Conservation (phyloP, 2,113 vertebrate species). For the Choloepus hoffmanni region DNA sequence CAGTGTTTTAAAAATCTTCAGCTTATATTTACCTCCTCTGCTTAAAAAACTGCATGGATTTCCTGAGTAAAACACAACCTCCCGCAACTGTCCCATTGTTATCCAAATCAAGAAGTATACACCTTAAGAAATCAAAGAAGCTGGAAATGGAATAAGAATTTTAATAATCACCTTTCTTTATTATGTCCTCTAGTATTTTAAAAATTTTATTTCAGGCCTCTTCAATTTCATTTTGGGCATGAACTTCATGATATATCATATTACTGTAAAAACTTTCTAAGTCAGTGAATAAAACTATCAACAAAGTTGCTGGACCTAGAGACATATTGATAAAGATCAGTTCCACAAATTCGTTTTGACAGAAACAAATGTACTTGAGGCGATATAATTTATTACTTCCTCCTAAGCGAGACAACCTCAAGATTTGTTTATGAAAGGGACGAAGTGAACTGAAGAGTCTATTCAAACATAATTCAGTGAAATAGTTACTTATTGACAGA, state of each 20-base stretch:
- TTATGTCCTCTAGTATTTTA: not conserved
- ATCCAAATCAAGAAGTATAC: not conserved
- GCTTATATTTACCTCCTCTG: not conserved
- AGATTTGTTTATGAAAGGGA: constrained; percentile 39
- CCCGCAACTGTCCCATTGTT: not conserved
- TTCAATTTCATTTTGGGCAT: constrained; percentile 18
- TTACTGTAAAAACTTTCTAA: constrained; percentile 70
- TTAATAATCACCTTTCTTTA: not conserved
- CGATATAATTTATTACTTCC: constrained; percentile 80
- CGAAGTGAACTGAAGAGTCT: constrained; percentile 41
- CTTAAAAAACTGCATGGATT: not conserved
- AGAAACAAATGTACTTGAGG: constrained; percentile 68
- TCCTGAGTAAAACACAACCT: not conserved
- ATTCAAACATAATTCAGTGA: not conserved
- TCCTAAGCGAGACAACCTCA: constrained; percentile 23
- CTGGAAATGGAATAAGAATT: not conserved
- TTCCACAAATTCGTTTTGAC: constrained; percentile 67
- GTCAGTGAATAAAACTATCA: constrained; percentile 78
- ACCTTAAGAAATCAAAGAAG: constrained; percentile 25
- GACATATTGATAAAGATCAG: constrained; percentile 81
- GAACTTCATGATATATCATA: constrained; percentile 65
- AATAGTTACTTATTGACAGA: constrained; percentile 44
- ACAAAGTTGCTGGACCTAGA: constrained; percentile 76
- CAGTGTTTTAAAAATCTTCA: constrained; percentile 18
- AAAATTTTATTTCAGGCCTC: not conserved